Base-by-base conservation (phyloP, 2,797 vertebrate genomes). In the Adelosebastes latens region DNA sequence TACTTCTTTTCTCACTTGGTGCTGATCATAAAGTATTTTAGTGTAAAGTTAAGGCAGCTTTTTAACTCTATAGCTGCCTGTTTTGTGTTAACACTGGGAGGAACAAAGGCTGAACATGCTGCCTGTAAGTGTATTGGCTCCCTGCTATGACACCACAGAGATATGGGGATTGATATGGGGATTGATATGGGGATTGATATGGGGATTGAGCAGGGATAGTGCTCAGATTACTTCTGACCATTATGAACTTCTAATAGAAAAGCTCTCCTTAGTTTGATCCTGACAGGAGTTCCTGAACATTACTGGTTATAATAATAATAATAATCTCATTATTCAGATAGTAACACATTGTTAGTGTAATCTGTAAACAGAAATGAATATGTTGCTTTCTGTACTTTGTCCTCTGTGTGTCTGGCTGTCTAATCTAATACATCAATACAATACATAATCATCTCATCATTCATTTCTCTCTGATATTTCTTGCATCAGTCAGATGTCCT, bases 231-330 rank as follows among this genome's bases (percentile, higher is more conserved):
- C 60, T 77, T 81, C 62, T 46, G 52, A 12, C 80, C 36, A 60
- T 60, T 73, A 60, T 58, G 16, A 11, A 46, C 49, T 53, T 82
- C 66, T 58, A 69, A 60, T 72, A 58, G 46, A 64, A 80, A 74
- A 76, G 70, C 32, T 75, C 27, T 22, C 49, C 20, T 67, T 3
- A 59, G 63, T 62, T 55, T 60, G 29, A 13, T 62, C 66, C 64
- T 67, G 16, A 39, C 8, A 49, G 52, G 14, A 42, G 29, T 34
- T 42, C 66, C 55, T 13, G 27, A 58, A 72, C 49, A 62, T 72
- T 60, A 29, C 66, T 72, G 58, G 13, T 22, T 62, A 39, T 16
- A 39, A 39, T 13, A 39, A 36, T 36, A 36, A 39, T 39, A 39
- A 22, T 36, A 25, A 61, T 60, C 25, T 75, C 34, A 24, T 12